These are phyloP conservation scores for Chinchilla lanigera DNA, from an alignment of 2,113 vertebrate genomes.

Conservation along the genomic window DNA sequence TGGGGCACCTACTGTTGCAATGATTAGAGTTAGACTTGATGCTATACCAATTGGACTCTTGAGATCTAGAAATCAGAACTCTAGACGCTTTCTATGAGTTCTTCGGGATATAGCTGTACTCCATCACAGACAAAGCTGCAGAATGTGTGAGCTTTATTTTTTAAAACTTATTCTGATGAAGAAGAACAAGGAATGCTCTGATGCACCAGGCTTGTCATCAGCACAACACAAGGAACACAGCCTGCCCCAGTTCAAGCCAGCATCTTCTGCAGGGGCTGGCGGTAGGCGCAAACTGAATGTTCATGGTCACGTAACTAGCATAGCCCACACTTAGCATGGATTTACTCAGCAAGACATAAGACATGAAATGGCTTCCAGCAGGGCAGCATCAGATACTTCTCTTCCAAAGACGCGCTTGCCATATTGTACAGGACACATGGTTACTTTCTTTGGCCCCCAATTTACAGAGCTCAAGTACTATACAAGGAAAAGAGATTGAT, in stretches of 20 bases:
- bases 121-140: constrained; percentile 29
- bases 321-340: not conserved
- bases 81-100: not conserved
- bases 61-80: not conserved
- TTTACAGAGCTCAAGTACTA: not conserved
- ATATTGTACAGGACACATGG: not conserved
- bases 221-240: not conserved
- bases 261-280: not conserved
- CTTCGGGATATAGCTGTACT: not conserved
- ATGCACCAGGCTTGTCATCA: not conserved
- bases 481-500: not conserved
- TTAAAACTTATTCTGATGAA: not conserved
- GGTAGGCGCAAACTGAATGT: not conserved
- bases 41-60: not conserved
- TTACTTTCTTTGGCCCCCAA: not conserved
- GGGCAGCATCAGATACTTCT: not conserved
- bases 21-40: not conserved
- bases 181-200: not conserved
- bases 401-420: not conserved
- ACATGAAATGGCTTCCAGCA: not conserved
- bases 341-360: not conserved
- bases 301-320: not conserved
- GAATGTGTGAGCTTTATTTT: not conserved
- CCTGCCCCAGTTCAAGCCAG: not conserved
- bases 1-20: not conserved